phyloP scores from a whole-genome alignment of 2,113 vertebrate genomes.

The Scytalopus superciliaris region DNA sequence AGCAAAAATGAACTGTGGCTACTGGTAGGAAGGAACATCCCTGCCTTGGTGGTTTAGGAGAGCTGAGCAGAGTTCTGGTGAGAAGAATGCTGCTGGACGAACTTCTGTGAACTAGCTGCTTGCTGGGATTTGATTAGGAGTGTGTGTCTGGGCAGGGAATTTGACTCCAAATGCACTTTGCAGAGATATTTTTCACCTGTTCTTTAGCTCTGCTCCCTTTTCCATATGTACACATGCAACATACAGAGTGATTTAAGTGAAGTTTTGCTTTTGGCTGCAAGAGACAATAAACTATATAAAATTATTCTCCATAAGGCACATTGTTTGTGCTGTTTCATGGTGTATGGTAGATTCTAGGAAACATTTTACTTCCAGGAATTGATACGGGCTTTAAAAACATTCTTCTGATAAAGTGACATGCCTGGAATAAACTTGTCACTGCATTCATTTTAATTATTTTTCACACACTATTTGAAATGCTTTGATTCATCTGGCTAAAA shows the following conservation, averaged over 20 bases:
- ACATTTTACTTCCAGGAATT: background rate
- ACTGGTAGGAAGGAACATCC: background rate
- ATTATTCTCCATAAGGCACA: background rate
- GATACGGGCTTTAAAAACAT: background rate
- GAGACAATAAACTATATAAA: background rate
- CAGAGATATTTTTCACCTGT: background rate
- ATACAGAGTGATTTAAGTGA: background rate
- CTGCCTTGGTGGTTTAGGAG: background rate
- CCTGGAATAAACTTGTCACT: background rate
- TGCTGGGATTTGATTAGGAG: background rate
- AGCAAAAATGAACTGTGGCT: background rate
- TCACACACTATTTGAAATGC: background rate
- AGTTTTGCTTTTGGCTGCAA: background rate
- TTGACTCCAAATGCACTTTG: background rate
- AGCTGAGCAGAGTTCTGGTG: background rate
- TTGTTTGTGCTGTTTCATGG: background rate
- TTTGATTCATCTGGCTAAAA: background rate
- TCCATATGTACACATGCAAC: fast-evolving
- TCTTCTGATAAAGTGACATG: background rate
- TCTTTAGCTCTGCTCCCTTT: background rate
- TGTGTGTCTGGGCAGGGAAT: background rate
- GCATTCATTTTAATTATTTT: background rate
- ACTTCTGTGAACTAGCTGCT: background rate
- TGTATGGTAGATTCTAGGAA: background rate
- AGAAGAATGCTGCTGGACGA: background rate